Conservation (phyloP, 92 coral and sea anemone species). For the Phymanthus crucifer region DNA sequence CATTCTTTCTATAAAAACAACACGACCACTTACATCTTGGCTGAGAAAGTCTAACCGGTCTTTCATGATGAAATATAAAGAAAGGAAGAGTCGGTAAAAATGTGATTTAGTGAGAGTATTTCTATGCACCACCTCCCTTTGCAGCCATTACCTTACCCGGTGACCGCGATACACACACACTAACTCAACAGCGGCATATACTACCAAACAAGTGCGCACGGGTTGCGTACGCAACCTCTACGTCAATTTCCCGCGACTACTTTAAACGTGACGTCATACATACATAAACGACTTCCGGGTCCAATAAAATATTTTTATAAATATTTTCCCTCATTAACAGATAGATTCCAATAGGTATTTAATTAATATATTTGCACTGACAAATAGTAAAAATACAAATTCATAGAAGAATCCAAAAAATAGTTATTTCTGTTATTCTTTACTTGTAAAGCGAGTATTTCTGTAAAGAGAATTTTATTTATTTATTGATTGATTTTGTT, state of each 20-base stretch:
- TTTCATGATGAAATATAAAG: constrained; percentile 51
- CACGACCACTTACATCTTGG: constrained; percentile 25
- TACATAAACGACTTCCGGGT: background rate
- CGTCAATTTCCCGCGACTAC: background rate
- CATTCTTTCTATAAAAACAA: background rate
- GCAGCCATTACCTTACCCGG: constrained; percentile 35
- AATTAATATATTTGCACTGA: too few species aligned
- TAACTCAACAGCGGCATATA: constrained; percentile 13
- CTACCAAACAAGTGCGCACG: background rate
- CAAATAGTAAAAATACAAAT: too few species aligned
- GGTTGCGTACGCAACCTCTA: background rate
- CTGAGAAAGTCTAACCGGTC: constrained; percentile 54
- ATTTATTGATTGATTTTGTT: background rate
- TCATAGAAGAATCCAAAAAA: background rate
- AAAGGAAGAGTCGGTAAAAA: constrained; percentile 10
- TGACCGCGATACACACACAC: constrained; percentile 15
- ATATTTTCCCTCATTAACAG: too few species aligned
- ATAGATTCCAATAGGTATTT: too few species aligned
- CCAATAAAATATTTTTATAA: too few species aligned
- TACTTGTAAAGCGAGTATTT: too few species aligned
- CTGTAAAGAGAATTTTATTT: too few species aligned
- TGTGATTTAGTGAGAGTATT: constrained; percentile 1
- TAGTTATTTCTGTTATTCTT: background rate
- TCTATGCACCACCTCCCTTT: constrained; percentile 69
- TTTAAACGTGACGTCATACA: background rate